These are phyloP conservation scores for Fukomys damarensis DNA, from an alignment of 2,113 vertebrate genomes.

Conservation along the genomic window DNA sequence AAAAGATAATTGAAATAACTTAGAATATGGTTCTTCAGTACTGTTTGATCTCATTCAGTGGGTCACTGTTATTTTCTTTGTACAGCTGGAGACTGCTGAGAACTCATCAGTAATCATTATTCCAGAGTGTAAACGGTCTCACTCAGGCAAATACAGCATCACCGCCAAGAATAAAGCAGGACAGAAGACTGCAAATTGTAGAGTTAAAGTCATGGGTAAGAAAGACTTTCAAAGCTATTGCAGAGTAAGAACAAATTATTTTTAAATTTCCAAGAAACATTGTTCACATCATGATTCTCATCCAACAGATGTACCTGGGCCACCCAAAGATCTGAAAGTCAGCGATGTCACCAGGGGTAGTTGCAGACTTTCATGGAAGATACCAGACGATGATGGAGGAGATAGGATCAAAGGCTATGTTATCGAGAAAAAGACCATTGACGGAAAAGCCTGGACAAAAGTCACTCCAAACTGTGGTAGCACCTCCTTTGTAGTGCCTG, in stretches of 20 bases:
- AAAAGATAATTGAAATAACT: conserved; percentile 25
- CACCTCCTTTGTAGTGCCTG: conserved; percentile 93
- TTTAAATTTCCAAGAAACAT: conserved; percentile 10
- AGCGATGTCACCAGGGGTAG: conserved; percentile 95
- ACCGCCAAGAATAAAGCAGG: conserved; percentile 96
- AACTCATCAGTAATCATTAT: conserved; percentile 91
- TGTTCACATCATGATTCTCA: conserved; percentile 59
- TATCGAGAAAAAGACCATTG: conserved; percentile 95
- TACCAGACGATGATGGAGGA: conserved; percentile 96
- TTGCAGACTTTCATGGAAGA: conserved; percentile 96
- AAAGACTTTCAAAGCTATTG: neutral
- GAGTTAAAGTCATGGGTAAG: conserved; percentile 96
- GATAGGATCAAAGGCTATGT: conserved; percentile 97
- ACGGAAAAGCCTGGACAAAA: conserved; percentile 98
- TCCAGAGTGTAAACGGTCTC: conserved; percentile 91
- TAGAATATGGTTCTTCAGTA: neutral
- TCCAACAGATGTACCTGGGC: conserved; percentile 93
- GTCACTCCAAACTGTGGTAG: conserved; percentile 93
- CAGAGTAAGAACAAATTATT: conserved; percentile 40
- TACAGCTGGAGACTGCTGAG: conserved; percentile 92
- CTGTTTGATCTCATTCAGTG: neutral
- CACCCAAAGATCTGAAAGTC: conserved; percentile 95
- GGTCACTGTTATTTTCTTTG: neutral
- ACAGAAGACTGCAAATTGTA: conserved; percentile 93
- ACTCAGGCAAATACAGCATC: conserved; percentile 95